These are phyloP conservation scores for Clupea harengus DNA, from an alignment of 2,113 vertebrate genomes.

Conservation along the genomic window DNA sequence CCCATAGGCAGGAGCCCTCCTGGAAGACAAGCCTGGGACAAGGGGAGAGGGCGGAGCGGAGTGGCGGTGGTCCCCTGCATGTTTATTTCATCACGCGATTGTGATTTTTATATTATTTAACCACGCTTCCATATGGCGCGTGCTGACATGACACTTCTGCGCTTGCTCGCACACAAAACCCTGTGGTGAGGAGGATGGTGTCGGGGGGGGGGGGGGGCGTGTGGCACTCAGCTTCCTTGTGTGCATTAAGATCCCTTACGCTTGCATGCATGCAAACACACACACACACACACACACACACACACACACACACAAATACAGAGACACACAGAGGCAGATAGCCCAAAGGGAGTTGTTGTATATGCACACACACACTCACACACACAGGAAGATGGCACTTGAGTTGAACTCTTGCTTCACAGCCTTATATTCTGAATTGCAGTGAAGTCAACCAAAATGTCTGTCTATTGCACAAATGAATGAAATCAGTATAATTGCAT, in stretches of 20 bases:
- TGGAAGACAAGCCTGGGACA: background rate
- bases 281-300: conserved; percentile 6
- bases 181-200: background rate
- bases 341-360: background rate
- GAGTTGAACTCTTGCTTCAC: background rate
- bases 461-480: background rate
- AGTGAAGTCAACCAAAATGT: background rate
- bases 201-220: background rate
- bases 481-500: background rate
- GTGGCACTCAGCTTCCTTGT: background rate
- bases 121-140: conserved; percentile 5
- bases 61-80: background rate
- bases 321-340: conserved; percentile 25
- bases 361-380: background rate
- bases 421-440: background rate
- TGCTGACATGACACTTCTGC: conserved; percentile 9
- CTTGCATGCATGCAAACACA: background rate
- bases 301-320: conserved; percentile 19
- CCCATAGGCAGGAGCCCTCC: background rate
- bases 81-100: conserved; percentile 13
- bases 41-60: background rate
- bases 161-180: conserved; percentile 1
- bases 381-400: background rate
- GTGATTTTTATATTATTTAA: conserved; percentile 19
- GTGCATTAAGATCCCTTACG: conserved; percentile 43